These are phyloP conservation scores for Pitangus sulphuratus DNA, from an alignment of 2,797 vertebrate genomes.

Conservation along the genomic window DNA sequence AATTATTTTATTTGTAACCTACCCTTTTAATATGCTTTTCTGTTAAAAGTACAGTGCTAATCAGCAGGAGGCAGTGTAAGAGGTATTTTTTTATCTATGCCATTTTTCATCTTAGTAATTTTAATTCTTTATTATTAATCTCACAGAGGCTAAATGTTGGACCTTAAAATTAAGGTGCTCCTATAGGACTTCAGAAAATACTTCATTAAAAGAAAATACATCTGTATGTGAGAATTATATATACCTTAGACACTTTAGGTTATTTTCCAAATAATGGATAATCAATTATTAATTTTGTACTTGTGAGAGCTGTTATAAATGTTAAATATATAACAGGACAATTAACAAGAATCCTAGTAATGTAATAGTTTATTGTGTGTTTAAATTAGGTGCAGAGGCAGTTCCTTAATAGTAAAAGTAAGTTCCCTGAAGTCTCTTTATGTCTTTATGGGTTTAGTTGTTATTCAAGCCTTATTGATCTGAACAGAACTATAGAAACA, in stretches of 20 bases:
- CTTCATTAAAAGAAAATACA: slow-evolving; percentile 57
- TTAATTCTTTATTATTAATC: slow-evolving; percentile 49
- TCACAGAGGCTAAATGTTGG: slow-evolving; percentile 54
- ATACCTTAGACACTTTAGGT: slow-evolving; percentile 5
- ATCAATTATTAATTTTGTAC: neutral
- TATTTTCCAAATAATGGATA: slow-evolving; percentile 43
- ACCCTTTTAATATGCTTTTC: slow-evolving; percentile 28
- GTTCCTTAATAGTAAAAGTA: neutral
- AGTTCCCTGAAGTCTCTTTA: neutral
- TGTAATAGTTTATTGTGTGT: neutral
- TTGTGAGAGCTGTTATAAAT: neutral
- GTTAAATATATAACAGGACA: neutral
- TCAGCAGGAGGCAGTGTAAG: neutral
- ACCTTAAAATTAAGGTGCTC: slow-evolving; percentile 49
- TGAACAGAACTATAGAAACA: neutral
- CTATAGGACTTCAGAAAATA: slow-evolving; percentile 8
- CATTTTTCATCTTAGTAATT: slow-evolving; percentile 42
- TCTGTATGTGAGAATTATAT: slow-evolving; percentile 8
- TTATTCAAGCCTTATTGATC: slow-evolving; percentile 43
- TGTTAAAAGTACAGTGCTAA: slow-evolving; percentile 42
- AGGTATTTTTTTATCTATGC: slow-evolving; percentile 37
- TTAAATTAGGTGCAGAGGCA: neutral
- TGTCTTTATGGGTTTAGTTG: neutral
- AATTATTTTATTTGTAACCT: slow-evolving; percentile 54
- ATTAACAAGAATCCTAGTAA: neutral